Conservation (phyloP, 2,888 invertebrate genomes). For the Himalopsyche japonica region DNA sequence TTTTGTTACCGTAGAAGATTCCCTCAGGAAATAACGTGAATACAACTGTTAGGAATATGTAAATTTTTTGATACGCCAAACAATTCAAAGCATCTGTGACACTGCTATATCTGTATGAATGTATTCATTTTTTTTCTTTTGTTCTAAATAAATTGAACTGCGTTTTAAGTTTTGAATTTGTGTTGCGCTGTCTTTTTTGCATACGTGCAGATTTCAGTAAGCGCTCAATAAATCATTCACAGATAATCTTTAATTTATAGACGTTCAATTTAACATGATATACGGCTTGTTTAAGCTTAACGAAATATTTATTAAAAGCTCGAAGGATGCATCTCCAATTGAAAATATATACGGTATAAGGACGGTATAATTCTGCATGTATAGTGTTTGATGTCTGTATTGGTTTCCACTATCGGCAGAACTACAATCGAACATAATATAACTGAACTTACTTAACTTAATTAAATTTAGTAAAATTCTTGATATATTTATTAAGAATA, state of each 20-base stretch:
- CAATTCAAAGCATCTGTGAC: neutral
- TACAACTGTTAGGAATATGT: neutral
- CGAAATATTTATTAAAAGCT: neutral
- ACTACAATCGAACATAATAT: too few relatives aligned
- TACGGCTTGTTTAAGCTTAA: neutral
- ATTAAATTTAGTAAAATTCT: too few relatives aligned
- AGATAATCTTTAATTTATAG: neutral
- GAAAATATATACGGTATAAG: too few relatives aligned
- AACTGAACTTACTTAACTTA: too few relatives aligned
- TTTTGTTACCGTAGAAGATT: neutral
- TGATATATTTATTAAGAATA: too few relatives aligned
- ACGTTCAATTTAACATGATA: neutral
- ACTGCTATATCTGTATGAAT: neutral
- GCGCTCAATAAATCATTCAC: neutral
- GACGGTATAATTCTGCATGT: too few relatives aligned
- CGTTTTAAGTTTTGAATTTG: neutral
- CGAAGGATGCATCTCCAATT: too few relatives aligned
- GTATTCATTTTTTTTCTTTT: neutral
- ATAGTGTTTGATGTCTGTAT: too few relatives aligned
- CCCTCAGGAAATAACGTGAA: neutral
- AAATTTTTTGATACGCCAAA: neutral
- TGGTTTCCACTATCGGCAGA: too few relatives aligned
- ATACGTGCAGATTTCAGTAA: neutral
- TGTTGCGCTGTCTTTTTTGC: neutral
- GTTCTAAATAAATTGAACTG: neutral